phyloP scores from a whole-genome alignment of 1,140 invertebrate species.

The Grapholita molesta region DNA sequence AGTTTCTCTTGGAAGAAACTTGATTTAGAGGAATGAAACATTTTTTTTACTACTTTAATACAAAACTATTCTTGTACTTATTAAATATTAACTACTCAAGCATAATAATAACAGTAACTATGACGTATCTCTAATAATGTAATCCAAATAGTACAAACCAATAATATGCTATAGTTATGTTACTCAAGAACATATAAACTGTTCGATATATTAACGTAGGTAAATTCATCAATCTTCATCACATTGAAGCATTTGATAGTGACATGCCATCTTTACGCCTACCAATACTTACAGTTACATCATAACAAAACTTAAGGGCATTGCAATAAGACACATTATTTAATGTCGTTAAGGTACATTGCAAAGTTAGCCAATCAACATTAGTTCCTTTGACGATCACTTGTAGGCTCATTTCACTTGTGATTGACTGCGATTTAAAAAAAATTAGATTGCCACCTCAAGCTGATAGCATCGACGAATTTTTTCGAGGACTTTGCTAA shows the following conservation, averaged over 20 bases:
- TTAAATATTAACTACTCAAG: no score
- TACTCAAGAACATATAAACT: not conserved
- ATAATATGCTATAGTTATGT: no score
- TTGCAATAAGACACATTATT: constrained; percentile 23
- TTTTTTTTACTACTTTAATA: no score
- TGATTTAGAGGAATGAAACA: no score
- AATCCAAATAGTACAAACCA: no score
- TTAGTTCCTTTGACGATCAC: constrained; percentile 56
- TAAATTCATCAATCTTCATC: constrained; percentile 53
- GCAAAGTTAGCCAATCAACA: constrained; percentile 57
- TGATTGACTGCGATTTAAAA: constrained; percentile 65
- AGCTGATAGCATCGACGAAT: constrained; percentile 62
- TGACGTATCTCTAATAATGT: no score
- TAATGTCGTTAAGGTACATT: not conserved
- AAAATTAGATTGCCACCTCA: constrained; percentile 75
- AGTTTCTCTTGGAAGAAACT: no score
- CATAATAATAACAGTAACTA: no score
- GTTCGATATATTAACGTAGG: not conserved
- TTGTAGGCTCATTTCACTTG: constrained; percentile 66
- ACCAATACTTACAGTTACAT: constrained; percentile 22
- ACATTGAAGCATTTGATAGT: constrained; percentile 30
- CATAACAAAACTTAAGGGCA: constrained; percentile 23
- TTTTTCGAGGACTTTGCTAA: constrained; percentile 64
- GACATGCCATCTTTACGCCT: constrained; percentile 24
- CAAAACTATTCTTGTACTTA: no score